Conservation (phyloP, 2,888 invertebrate genomes). For the Heliconius sara region DNA sequence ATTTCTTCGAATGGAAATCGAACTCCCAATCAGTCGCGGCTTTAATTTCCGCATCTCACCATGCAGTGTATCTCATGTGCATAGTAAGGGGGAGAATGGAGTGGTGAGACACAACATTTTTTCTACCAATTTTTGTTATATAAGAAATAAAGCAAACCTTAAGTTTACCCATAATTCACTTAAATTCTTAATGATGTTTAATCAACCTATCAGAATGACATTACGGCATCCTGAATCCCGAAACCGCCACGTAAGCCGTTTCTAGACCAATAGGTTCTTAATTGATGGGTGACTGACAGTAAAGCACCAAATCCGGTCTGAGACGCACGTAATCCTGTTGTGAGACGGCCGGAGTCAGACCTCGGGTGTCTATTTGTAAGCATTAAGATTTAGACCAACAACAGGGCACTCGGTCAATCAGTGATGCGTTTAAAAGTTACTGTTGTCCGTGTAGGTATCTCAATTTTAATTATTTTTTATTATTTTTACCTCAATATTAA, state of each 20-base stretch:
- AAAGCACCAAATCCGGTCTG: conserved; percentile 7
- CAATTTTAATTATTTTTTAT: no score
- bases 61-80: no score
- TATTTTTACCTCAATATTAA: no score
- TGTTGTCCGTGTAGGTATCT: not conserved
- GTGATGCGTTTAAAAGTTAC: not conserved
- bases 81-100: no score
- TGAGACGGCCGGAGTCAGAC: conserved; percentile 21
- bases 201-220: not conserved
- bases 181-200: not conserved
- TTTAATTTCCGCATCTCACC: no score
- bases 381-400: conserved; percentile 11
- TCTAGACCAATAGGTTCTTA: not conserved
- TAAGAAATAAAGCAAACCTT: no score
- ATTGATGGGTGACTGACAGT: conserved; percentile 16
- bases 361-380: conserved; percentile 3
- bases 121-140: no score
- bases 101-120: no score
- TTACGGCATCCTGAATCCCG: not conserved
- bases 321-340: conserved; percentile 24
- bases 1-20: no score
- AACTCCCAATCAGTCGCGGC: no score
- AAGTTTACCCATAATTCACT: no score
- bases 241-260: not conserved
- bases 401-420: conserved; percentile 13